Conservation (phyloP, 2,888 invertebrate species). For the Xanthia icteritia region DNA sequence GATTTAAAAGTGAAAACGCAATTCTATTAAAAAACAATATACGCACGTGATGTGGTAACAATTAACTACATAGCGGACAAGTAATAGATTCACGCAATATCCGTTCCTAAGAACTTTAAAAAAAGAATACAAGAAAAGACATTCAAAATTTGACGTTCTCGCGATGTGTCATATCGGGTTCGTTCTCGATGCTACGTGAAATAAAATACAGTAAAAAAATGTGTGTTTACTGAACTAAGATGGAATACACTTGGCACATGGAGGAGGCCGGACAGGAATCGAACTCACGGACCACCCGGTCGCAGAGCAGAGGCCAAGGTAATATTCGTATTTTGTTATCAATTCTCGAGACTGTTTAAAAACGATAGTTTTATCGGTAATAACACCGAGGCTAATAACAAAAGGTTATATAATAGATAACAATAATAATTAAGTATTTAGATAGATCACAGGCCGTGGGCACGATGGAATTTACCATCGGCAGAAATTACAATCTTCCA, state of each 20-base stretch:
- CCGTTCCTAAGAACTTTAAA: conserved; percentile 13
- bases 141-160: conserved; percentile 52
- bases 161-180: conserved; percentile 74
- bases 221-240: conserved; percentile 72
- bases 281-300: conserved; percentile 71
- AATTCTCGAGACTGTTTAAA: background rate
- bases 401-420: background rate
- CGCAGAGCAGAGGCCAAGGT: conserved; percentile 83
- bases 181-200: conserved; percentile 74
- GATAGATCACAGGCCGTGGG: background rate
- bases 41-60: conserved; percentile 48
- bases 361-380: background rate
- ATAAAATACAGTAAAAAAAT: conserved; percentile 44
- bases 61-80: conserved; percentile 50
- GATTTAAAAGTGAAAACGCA: conserved; percentile 69
- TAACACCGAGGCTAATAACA: background rate
- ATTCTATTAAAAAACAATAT: conserved; percentile 50
- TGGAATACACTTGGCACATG: conserved; percentile 89
- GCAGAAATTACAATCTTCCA: background rate
- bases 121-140: conserved; percentile 7
- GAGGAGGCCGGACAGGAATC: conserved; percentile 82
- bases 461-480: background rate
- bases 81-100: conserved; percentile 24
- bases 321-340: conserved; percentile 34
- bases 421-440: background rate